A percentile compares a stretch with the other conserved stretches of the same genome.
phyloP scores from a whole-genome alignment of 2,888 invertebrate species.

The Meteorus colon region DNA sequence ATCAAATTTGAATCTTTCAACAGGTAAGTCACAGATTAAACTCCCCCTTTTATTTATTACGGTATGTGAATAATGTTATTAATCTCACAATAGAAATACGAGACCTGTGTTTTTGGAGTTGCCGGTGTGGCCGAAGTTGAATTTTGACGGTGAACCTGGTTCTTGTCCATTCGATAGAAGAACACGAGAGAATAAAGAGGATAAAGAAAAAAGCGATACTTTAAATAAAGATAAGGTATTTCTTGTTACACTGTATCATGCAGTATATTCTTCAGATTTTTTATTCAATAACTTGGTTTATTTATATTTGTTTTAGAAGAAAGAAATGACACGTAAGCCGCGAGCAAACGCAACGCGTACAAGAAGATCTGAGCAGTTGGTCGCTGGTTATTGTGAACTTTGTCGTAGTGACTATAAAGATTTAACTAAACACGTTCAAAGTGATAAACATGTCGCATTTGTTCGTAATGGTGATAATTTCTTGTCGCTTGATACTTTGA shows the following conservation, averaged over 20 bases:
- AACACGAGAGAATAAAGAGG: constrained; percentile 61
- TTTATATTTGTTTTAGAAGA: constrained; percentile 58
- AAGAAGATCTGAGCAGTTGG: constrained; percentile 70
- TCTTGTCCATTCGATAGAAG: constrained; percentile 71
- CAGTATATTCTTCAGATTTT: background rate
- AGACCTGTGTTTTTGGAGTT: constrained; percentile 80
- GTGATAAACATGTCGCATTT: constrained; percentile 83
- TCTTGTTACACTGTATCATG: background rate
- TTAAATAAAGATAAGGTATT: constrained; percentile 65
- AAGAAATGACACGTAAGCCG: constrained; percentile 73
- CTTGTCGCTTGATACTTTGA: constrained; percentile 83
- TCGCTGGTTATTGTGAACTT: constrained; percentile 85
- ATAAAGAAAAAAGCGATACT: constrained; percentile 64
- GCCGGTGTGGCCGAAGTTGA: constrained; percentile 78
- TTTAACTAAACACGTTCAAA: constrained; percentile 82
- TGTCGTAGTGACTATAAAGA: constrained; percentile 85
- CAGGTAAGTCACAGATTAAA: constrained; percentile 74
- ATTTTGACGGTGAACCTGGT: constrained; percentile 72
- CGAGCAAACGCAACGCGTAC: constrained; percentile 69
- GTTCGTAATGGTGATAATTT: constrained; percentile 85
- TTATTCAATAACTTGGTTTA: background rate
- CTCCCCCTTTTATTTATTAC: background rate
- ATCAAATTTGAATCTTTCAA: constrained; percentile 83
- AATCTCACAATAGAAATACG: constrained; percentile 72
- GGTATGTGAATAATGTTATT: background rate